Percentiles rank a stretch among this genome's conserved stretches.
Conservation (phyloP, 2,888 invertebrate genomes). For the Willowsia nigromaculata region DNA sequence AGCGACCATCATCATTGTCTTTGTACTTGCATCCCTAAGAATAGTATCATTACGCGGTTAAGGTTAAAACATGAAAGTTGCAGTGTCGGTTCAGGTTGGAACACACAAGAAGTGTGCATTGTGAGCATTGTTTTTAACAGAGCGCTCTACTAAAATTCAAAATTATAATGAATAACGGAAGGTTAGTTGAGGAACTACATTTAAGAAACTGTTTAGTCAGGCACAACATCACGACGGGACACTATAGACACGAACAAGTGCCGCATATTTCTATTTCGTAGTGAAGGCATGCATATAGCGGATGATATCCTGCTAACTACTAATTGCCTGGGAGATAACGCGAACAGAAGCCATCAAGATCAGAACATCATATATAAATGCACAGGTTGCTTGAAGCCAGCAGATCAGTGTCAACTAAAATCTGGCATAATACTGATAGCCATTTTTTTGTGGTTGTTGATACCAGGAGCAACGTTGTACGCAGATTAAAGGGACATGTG, state of each 20-base stretch:
- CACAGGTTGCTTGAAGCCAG: not conserved
- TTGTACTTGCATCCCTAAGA: slow-evolving; percentile 26
- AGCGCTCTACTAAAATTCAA: not conserved
- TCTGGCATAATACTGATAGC: not conserved
- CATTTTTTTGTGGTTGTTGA: not conserved
- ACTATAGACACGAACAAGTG: slow-evolving; percentile 34
- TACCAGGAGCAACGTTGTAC: slow-evolving; percentile 9
- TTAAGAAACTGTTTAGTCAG: slow-evolving; percentile 9
- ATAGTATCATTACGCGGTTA: slow-evolving; percentile 60
- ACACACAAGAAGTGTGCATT: slow-evolving; percentile 8
- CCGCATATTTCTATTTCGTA: not conserved
- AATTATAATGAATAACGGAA: slow-evolving; percentile 55
- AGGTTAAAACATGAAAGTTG: slow-evolving; percentile 63
- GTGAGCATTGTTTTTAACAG: not conserved
- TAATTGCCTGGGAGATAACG: slow-evolving; percentile 5
- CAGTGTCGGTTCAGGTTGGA: not conserved
- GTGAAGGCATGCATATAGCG: no score
- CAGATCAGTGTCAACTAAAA: slow-evolving; percentile 1
- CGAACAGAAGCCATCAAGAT: not conserved
- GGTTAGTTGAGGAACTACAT: slow-evolving; percentile 58
- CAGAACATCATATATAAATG: not conserved
- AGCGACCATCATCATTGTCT: not conserved
- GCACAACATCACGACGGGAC: slow-evolving; percentile 1
- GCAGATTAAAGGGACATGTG: not conserved
- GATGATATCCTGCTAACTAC: not conserved